Evolutionary conservation across 2,797 vertebrate species (phyloP), one percentile per base, ranked within the genome.

Genomic region (Megaceryle alcyon): DNA sequence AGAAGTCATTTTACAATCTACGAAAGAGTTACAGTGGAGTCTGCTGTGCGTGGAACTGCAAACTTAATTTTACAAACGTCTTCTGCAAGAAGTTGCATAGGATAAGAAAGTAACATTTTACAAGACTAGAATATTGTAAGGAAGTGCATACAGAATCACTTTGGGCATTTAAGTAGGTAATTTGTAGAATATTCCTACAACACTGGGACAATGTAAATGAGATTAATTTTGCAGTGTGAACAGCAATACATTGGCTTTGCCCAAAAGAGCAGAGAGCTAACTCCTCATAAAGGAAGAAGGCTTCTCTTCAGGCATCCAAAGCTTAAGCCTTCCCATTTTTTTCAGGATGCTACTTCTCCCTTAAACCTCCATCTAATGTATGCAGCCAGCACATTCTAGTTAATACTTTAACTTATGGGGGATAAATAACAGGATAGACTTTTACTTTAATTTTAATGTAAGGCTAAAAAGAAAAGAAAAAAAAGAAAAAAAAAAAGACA

Each of bases 41-140:
- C 33, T 51, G 46, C 33, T 69, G 21, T 5, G 10, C 29, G 11
- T 49, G 8, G 18, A 88, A 84, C 17, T 0, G 0, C n/a, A 70
- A 59, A 84, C 10, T 31, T 65, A 35, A 78, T 83, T 87, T 83
- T 64, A 75, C 51, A 71, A 78, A 13, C 44, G 56, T 20, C 43
- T 76, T 72, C 71, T 44, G 39, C 60, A 82, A 80, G 12, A 90
- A 91, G 69, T 31, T 16, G 19, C 51, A 66, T 7, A 63, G 54
- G 35, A 43, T 72, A 89, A 92, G 16, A 49, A 79, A 94, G 4
- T 25, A 85, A 57, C 7, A 22, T 51, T 78, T 88, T 28, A 76
- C 76, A 88, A 17, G 14, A 66, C 5, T 3, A 57, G 10, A 63
- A 48, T 48, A 53, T 7, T 75, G 33, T 66, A 86, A 65, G 33